Evolutionary conservation across 2,113 vertebrate genomes (phyloP).

Genomic region (Ageneiosus marmoratus): DNA sequence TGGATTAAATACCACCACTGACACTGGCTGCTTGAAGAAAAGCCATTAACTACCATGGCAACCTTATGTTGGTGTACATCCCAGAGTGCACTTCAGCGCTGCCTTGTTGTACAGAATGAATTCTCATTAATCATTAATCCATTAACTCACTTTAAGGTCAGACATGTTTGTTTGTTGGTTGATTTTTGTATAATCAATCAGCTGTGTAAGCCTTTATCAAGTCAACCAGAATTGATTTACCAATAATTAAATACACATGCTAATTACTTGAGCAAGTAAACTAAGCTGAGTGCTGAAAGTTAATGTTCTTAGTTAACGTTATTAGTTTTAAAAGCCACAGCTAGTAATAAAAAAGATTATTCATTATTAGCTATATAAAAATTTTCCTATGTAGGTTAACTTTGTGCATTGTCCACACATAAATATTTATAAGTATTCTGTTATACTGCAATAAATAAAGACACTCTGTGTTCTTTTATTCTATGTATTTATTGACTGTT

Average conservation of each 20-base stretch:
- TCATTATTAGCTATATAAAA: not conserved
- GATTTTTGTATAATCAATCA: constrained; percentile 6
- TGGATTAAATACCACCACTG: not conserved
- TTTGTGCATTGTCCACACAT: not conserved
- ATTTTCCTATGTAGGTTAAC: not conserved
- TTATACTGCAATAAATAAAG: not conserved
- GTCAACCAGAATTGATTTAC: constrained; percentile 17
- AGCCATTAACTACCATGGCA: constrained; percentile 36
- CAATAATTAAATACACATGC: constrained; percentile 23
- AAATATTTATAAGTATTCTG: not conserved
- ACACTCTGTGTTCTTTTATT: not conserved
- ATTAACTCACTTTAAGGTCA: constrained; percentile 42
- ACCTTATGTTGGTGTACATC: not conserved
- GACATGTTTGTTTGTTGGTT: constrained; percentile 5
- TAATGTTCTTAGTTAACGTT: not conserved
- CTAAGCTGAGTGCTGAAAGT: constrained; percentile 7
- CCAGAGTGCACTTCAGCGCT: constrained; percentile 7
- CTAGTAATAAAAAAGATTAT: not conserved
- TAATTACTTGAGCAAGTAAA: constrained; percentile 42
- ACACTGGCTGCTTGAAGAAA: not conserved
- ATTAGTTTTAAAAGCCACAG: not conserved
- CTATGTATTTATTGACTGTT: not conserved
- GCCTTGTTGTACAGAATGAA: constrained; percentile 21
- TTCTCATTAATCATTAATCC: constrained; percentile 20
- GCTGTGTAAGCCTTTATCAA: not conserved